Evolutionary conservation across 2,113 vertebrate genomes (phyloP).

Genomic region (Tachuris rubrigastra): DNA sequence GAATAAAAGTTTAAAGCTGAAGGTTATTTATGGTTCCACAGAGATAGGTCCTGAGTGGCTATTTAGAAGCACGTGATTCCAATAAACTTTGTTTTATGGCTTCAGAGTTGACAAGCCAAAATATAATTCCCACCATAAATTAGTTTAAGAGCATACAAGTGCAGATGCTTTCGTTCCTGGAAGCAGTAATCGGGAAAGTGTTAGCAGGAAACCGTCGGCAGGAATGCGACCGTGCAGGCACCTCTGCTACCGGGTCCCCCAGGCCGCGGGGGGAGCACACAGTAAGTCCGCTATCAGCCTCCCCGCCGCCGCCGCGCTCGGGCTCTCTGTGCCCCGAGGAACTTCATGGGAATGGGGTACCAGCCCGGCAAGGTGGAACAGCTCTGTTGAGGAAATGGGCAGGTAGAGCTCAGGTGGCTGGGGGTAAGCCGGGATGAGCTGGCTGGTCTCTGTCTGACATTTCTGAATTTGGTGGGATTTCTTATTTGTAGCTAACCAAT

Average conservation of each 20-base stretch:
- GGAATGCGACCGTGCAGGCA: slow-evolving; percentile 71
- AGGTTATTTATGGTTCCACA: slow-evolving; percentile 97
- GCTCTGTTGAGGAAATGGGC: not conserved
- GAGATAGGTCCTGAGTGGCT: slow-evolving; percentile 96
- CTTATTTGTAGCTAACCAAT: not conserved
- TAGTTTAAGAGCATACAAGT: slow-evolving; percentile 93
- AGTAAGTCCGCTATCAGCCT: slow-evolving; percentile 82
- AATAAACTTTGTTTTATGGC: slow-evolving; percentile 99
- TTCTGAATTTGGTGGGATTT: not conserved
- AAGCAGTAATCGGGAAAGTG: slow-evolving; percentile 83
- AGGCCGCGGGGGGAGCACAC: slow-evolving; percentile 63
- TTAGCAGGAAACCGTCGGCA: slow-evolving; percentile 74
- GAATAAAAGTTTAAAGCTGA: slow-evolving; percentile 93
- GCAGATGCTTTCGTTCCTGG: slow-evolving; percentile 93
- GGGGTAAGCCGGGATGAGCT: not conserved
- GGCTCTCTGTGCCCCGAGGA: not conserved
- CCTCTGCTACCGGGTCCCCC: slow-evolving; percentile 53
- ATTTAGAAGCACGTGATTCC: slow-evolving; percentile 96
- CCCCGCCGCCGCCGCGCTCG: not conserved
- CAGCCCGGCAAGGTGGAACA: rapidly evolving
- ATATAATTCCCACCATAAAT: slow-evolving; percentile 99
- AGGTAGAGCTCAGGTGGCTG: not conserved
- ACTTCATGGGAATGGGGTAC: not conserved
- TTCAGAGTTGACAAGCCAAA: slow-evolving; percentile 99
- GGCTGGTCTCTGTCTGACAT: not conserved